Evolutionary conservation across 2,797 vertebrate species (phyloP).

Genomic region (Novumbra hubbsi): DNA sequence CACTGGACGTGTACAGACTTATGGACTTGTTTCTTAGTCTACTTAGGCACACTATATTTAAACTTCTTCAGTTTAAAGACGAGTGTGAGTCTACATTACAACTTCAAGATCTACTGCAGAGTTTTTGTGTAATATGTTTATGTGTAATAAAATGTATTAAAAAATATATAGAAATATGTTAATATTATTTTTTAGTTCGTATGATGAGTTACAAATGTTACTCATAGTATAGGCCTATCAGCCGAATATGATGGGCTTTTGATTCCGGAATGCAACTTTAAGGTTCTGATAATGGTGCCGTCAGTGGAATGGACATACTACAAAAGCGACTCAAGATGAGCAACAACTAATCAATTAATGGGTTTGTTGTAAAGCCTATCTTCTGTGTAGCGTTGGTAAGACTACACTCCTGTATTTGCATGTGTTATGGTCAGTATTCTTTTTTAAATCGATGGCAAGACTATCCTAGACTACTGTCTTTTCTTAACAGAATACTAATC

Average conservation of each 20-base stretch:
- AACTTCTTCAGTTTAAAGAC: too few relatives aligned
- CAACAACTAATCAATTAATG: neutral
- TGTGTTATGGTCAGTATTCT: too few relatives aligned
- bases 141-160: too few relatives aligned
- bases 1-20: neutral
- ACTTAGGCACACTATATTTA: neutral
- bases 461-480: neutral
- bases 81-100: too few relatives aligned
- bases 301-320: slow-evolving; percentile 7
- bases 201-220: too few relatives aligned
- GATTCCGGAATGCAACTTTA: neutral
- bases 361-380: neutral
- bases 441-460: too few relatives aligned
- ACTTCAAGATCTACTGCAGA: too few relatives aligned
- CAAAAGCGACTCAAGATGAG: neutral
- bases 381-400: neutral
- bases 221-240: too few relatives aligned
- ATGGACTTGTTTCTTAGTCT: neutral
- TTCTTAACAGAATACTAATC: neutral
- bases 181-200: too few relatives aligned
- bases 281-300: neutral
- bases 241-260: too few relatives aligned
- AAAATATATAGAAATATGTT: too few relatives aligned
- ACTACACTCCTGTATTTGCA: neutral
- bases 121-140: too few relatives aligned